Evolutionary conservation across 1,140 invertebrate species (phyloP).

Genomic region (Aethina tumida): DNA sequence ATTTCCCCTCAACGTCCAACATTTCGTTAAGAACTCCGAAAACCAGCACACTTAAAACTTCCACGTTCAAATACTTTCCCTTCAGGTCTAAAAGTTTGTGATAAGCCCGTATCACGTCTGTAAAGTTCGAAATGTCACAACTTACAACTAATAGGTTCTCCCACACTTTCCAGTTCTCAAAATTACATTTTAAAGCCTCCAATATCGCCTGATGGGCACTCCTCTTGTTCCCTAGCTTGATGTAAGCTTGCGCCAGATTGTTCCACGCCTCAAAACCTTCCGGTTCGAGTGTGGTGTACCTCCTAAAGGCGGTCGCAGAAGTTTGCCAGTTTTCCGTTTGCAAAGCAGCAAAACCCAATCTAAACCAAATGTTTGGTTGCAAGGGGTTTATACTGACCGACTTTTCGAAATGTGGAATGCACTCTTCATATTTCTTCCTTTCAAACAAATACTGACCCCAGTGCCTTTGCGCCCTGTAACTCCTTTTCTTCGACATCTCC

Average conservation of each 20-base stretch:
- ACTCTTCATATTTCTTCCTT: conserved; percentile 63
- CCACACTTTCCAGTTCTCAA: conserved; percentile 94
- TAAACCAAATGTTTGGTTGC: conserved; percentile 75
- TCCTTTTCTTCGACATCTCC: conserved; percentile 72
- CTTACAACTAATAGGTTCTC: conserved; percentile 86
- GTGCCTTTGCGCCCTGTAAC: conserved; percentile 70
- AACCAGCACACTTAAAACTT: conserved; percentile 67
- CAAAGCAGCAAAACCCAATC: conserved; percentile 77
- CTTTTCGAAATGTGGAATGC: conserved; percentile 67
- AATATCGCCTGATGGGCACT: conserved; percentile 73
- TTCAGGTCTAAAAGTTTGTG: conserved; percentile 78
- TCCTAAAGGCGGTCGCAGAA: conserved; percentile 74
- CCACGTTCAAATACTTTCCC: conserved; percentile 66
- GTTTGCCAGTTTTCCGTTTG: conserved; percentile 69
- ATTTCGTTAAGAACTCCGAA: conserved; percentile 57
- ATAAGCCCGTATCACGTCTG: conserved; percentile 73
- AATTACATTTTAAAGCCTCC: conserved; percentile 89
- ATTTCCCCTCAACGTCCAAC: conserved; percentile 40
- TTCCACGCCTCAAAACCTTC: conserved; percentile 96
- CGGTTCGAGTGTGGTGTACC: conserved; percentile 77
- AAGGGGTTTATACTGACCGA: conserved; percentile 77
- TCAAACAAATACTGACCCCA: conserved; percentile 73
- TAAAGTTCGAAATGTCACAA: conserved; percentile 63
- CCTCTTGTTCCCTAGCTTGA: conserved; percentile 75
- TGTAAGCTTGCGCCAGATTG: conserved; percentile 88